These are phyloP conservation scores for Conus betulinus DNA, from an alignment of 1,140 invertebrate species.

Conservation along the genomic window DNA sequence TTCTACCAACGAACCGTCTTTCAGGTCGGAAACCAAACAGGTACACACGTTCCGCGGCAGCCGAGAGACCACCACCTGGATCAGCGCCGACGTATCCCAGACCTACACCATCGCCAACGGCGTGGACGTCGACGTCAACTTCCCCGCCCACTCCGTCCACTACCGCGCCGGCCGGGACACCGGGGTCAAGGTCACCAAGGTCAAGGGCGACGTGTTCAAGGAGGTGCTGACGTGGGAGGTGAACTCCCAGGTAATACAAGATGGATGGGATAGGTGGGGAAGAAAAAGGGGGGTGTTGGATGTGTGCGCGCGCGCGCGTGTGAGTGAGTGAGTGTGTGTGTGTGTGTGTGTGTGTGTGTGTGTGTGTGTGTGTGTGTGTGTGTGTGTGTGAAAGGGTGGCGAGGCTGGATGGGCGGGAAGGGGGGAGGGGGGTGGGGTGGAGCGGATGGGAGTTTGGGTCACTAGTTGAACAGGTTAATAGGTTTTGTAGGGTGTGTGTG, in stretches of 20 bases:
- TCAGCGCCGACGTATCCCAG: conserved; percentile 44
- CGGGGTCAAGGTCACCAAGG: conserved; percentile 45
- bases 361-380: no score
- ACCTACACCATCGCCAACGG: conserved; percentile 48
- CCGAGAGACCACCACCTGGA: conserved; percentile 52
- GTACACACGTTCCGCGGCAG: conserved; percentile 44
- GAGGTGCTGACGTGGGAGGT: conserved; percentile 51
- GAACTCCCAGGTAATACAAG: conserved; percentile 41
- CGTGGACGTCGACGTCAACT: conserved; percentile 45
- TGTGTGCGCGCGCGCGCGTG: no score
- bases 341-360: no score
- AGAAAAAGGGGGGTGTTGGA: no score
- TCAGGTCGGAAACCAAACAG: conserved; percentile 45
- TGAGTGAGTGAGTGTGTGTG: no score
- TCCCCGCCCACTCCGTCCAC: conserved; percentile 45
- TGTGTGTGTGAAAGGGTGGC: background rate
- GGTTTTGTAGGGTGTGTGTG: no score
- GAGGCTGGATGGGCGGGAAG: no score
- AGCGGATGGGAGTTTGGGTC: no score
- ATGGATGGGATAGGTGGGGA: no score
- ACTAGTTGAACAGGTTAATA: no score
- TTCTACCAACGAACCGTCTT: no score
- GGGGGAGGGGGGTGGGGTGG: no score
- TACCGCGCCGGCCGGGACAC: conserved; percentile 53
- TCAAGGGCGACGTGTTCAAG: conserved; percentile 54